Conservation (phyloP, 2,797 vertebrate species). For the Neoniphon sammara region DNA sequence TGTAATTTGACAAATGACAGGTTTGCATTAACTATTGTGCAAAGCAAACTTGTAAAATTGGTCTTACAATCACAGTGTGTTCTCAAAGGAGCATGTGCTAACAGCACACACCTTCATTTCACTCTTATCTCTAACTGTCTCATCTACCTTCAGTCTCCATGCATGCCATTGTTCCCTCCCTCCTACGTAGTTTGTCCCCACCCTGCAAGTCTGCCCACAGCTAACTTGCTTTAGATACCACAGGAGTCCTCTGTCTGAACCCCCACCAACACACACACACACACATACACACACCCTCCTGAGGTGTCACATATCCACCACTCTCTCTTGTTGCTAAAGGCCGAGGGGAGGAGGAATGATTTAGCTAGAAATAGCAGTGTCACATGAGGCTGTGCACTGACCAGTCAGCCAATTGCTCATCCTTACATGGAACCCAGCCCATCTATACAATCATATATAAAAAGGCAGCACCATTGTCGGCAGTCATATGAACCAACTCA, state of each 20-base stretch:
- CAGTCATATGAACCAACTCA: constrained; percentile 16
- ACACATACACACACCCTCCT: constrained; percentile 14
- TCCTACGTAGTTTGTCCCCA: background rate
- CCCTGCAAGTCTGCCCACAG: constrained; percentile 34
- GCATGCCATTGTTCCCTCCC: constrained; percentile 34
- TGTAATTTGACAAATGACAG: constrained; percentile 6
- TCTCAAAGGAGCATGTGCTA: background rate
- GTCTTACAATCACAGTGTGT: background rate
- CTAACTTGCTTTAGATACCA: background rate
- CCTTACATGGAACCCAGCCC: constrained; percentile 75
- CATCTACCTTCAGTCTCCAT: background rate
- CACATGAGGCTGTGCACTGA: constrained; percentile 80
- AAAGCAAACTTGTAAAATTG: background rate
- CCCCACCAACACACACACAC: background rate
- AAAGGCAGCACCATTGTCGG: constrained; percentile 41
- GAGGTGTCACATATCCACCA: constrained; percentile 78
- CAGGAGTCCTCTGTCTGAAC: constrained; percentile 29
- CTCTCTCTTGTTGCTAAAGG: constrained; percentile 78
- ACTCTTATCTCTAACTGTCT: constrained; percentile 11
- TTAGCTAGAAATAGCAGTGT: constrained; percentile 85
- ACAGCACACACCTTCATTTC: background rate
- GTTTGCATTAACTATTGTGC: background rate
- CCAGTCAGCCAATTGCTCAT: constrained; percentile 80
- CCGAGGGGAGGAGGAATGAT: constrained; percentile 69
- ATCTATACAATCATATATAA: constrained; percentile 51